Percentiles rank a stretch among this genome's conserved stretches.
These are phyloP conservation scores for Variabilichromis moorii DNA, from an alignment of 2,113 vertebrate species.

Conservation along the genomic window DNA sequence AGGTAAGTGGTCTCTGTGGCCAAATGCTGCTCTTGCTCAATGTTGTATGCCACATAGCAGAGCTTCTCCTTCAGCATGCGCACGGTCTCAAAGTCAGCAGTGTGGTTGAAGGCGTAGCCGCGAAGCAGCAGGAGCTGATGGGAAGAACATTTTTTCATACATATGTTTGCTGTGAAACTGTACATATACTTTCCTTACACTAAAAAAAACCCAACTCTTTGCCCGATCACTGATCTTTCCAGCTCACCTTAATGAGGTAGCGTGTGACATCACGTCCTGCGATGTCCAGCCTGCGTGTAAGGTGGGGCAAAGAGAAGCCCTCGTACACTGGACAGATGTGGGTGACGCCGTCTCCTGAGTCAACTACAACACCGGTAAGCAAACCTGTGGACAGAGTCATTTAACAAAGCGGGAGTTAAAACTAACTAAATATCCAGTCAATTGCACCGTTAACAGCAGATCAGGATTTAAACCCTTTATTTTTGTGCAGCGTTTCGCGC, in stretches of 20 bases:
- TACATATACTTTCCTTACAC: background rate
- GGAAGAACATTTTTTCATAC: background rate
- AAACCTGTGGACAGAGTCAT: slow-evolving; percentile 70
- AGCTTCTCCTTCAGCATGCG: slow-evolving; percentile 96
- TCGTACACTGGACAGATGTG: slow-evolving; percentile 98
- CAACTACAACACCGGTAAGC: slow-evolving; percentile 92
- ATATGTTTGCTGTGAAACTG: background rate
- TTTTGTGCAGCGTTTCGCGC: accelerated
- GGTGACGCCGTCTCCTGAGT: slow-evolving; percentile 96
- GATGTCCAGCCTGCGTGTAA: slow-evolving; percentile 93
- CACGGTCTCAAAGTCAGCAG: slow-evolving; percentile 96
- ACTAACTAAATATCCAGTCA: accelerated
- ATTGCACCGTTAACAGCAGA: accelerated
- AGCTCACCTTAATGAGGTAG: slow-evolving; percentile 91
- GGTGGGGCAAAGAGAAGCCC: slow-evolving; percentile 93
- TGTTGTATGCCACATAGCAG: slow-evolving; percentile 96
- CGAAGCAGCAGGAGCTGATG: slow-evolving; percentile 84
- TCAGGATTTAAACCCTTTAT: background rate
- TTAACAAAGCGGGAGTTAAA: background rate
- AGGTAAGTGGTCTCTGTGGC: slow-evolving; percentile 90
- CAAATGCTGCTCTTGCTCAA: slow-evolving; percentile 93
- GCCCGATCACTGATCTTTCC: background rate
- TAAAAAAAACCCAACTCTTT: accelerated
- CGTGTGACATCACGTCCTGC: slow-evolving; percentile 97
- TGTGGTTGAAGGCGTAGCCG: slow-evolving; percentile 95